These are phyloP conservation scores for Hypsibius dujardini DNA, from an alignment of 1,140 invertebrate genomes.

Conservation along the genomic window DNA sequence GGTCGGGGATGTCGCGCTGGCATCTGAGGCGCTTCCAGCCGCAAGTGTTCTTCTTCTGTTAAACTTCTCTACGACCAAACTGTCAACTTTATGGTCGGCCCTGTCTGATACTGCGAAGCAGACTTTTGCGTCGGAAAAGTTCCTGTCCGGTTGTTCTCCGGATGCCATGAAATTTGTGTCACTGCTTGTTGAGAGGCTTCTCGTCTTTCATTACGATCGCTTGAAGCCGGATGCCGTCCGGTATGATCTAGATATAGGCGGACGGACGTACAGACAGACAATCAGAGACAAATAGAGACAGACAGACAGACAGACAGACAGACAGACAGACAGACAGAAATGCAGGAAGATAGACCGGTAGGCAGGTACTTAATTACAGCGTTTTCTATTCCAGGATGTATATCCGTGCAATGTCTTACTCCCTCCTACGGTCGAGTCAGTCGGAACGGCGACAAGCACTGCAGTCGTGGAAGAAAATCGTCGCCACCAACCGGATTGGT, in stretches of 20 bases:
- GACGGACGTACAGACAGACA: no score
- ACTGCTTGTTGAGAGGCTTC: constrained; percentile 44
- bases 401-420: not conserved
- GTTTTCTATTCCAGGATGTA: not conserved
- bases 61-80: no score
- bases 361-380: not conserved
- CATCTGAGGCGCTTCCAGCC: no score
- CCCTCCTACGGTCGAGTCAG: not conserved
- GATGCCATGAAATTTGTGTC: constrained; percentile 33
- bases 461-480: not conserved
- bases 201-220: constrained; percentile 40
- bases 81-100: no score
- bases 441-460: not conserved
- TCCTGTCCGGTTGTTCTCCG: constrained; percentile 21
- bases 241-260: not conserved
- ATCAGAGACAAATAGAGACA: no score
- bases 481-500: not conserved
- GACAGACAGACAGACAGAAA: no score
- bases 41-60: no score
- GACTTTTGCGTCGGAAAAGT: constrained; percentile 45
- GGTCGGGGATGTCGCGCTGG: no score
- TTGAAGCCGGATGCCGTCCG: constrained; percentile 23
- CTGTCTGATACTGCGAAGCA: no score
- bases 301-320: no score
- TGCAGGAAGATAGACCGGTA: not conserved